Percentiles rank a stretch among this genome's conserved stretches.
phyloP scores from a whole-genome alignment of 2,888 invertebrate species.

The Crepidodera aurea region DNA sequence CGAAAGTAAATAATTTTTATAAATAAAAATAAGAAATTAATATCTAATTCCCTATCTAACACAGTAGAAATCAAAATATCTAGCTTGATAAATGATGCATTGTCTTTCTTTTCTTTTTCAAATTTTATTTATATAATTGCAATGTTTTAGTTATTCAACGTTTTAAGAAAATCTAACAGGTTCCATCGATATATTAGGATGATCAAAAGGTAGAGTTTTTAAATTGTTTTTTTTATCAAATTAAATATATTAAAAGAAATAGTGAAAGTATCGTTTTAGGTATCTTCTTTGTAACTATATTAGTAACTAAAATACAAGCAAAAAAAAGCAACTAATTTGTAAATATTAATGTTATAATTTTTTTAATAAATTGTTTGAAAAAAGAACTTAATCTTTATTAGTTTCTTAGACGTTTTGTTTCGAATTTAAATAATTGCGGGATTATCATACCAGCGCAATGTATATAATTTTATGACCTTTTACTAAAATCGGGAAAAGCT shows the following conservation, averaged over 20 bases:
- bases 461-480: too few species aligned
- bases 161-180: not conserved
- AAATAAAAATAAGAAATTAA: not conserved
- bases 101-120: not conserved
- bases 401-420: too few species aligned
- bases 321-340: slow-evolving; percentile 18
- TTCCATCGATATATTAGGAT: not conserved
- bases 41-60: slow-evolving; percentile 4
- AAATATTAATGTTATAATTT: slow-evolving; percentile 27
- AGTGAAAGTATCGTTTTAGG: slow-evolving; percentile 12
- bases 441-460: too few species aligned
- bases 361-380: slow-evolving; percentile 37
- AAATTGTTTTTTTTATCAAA: not conserved
- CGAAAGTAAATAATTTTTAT: slow-evolving; percentile 1
- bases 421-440: too few species aligned
- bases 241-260: not conserved
- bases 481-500: too few species aligned
- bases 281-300: slow-evolving; percentile 4
- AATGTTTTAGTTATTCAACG: not conserved
- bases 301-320: not conserved
- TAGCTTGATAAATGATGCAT: not conserved
- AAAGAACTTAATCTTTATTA: too few species aligned
- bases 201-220: not conserved
- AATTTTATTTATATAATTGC: not conserved
- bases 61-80: slow-evolving; percentile 1